phyloP scores from a whole-genome alignment of 2,113 vertebrate species.

The Uria lomvia region DNA sequence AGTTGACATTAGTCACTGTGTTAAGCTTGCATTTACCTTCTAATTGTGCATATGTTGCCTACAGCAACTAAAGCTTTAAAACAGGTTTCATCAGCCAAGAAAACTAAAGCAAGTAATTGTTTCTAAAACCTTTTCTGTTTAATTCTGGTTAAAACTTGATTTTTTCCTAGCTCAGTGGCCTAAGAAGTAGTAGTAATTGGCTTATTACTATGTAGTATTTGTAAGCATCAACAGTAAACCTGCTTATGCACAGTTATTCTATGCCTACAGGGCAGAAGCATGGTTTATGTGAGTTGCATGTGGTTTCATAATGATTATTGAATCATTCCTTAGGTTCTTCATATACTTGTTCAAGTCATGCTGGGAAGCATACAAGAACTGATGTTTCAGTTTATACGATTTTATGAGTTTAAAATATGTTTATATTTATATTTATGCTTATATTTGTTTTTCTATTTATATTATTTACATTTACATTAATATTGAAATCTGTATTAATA shows the following conservation, averaged over 20 bases:
- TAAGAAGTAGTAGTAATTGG: not conserved
- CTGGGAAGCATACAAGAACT: not conserved
- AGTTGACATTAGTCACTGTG: not conserved
- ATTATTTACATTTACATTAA: not conserved
- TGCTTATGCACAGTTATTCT: not conserved
- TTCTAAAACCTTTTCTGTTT: constrained; percentile 30
- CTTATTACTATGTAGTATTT: not conserved
- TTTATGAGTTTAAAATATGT: not conserved
- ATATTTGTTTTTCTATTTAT: not conserved
- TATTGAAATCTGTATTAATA: not conserved
- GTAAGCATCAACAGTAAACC: not conserved
- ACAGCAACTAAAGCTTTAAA: not conserved
- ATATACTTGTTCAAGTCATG: not conserved
- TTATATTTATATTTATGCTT: not conserved
- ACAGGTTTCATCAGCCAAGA: not conserved
- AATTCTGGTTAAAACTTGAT: constrained; percentile 4
- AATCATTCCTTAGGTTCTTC: not conserved
- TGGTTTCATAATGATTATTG: not conserved
- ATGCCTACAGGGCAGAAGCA: not conserved
- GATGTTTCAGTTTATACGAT: no score
- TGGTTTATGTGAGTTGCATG: not conserved
- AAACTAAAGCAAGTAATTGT: constrained; percentile 33
- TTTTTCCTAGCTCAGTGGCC: not conserved
- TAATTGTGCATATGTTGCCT: not conserved
- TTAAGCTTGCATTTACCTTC: constrained; percentile 31